Conservation (phyloP, 2,797 vertebrate species). For the Eulemur coronatus region DNA sequence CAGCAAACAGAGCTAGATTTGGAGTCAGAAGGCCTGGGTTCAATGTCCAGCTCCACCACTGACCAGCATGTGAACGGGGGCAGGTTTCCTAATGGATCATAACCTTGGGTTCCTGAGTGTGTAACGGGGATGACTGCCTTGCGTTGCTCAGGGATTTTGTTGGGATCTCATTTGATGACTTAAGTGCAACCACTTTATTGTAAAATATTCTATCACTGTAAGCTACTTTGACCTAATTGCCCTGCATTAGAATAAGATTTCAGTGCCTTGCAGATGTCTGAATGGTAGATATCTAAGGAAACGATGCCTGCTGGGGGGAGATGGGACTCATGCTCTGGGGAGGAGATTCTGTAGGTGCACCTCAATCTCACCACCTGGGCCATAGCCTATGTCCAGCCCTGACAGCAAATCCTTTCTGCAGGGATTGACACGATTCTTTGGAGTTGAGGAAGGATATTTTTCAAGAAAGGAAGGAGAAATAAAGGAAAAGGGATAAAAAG, state of each 20-base stretch:
- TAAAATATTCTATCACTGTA: background rate
- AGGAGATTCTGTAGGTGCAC: background rate
- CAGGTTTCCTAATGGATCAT: background rate
- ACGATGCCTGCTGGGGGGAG: fast-evolving
- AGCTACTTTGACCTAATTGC: background rate
- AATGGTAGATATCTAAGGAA: background rate
- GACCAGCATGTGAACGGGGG: background rate
- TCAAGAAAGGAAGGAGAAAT: background rate
- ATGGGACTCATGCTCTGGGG: fast-evolving
- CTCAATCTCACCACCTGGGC: background rate
- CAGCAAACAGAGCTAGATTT: background rate
- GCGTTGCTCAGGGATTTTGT: background rate
- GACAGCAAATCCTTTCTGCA: background rate
- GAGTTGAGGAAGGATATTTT: background rate
- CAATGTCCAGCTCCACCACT: background rate
- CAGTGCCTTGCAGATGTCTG: background rate
- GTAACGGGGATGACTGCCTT: background rate
- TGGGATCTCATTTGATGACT: background rate
- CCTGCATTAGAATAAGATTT: background rate
- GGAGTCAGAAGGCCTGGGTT: background rate
- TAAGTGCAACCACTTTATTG: background rate
- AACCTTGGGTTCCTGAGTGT: fast-evolving
- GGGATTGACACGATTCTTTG: background rate
- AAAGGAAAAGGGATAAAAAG: background rate
- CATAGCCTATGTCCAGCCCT: fast-evolving